phyloP scores from a whole-genome alignment of 2,888 invertebrate species.

The Syrista parreyssii region DNA sequence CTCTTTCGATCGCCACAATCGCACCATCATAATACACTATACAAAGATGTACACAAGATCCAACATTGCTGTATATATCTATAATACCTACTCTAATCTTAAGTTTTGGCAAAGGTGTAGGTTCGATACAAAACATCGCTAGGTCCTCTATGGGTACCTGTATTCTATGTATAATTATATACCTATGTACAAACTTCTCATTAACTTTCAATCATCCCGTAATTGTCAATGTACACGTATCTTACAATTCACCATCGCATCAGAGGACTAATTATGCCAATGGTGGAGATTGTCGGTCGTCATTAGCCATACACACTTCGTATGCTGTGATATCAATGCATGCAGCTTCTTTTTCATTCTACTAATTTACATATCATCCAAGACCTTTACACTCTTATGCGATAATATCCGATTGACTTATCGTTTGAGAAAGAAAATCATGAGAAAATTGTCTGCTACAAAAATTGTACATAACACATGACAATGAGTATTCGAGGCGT shows the following conservation, averaged over 20 bases:
- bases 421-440: not conserved
- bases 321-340: not conserved
- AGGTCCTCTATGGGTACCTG: constrained; percentile 26
- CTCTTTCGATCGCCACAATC: not conserved
- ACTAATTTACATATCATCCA: not conserved
- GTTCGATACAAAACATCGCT: constrained; percentile 55
- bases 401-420: not conserved
- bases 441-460: not conserved
- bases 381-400: not conserved
- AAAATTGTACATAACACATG: not conserved
- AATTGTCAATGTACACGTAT: constrained; percentile 51
- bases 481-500: not conserved
- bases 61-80: constrained; percentile 54
- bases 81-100: constrained; percentile 36
- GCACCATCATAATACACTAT: constrained; percentile 48
- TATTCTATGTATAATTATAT: constrained; percentile 19
- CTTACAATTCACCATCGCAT: constrained; percentile 48
- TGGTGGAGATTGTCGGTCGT: constrained; percentile 59
- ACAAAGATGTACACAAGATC: constrained; percentile 59
- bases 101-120: constrained; percentile 59
- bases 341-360: not conserved
- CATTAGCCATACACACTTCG: constrained; percentile 5
- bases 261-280: constrained; percentile 42
- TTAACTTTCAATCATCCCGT: constrained; percentile 50
- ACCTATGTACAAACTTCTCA: constrained; percentile 22